A percentile compares a stretch with the other conserved stretches of the same genome.
Conservation (phyloP, 2,113 vertebrate genomes). For the Cavia porcellus region DNA sequence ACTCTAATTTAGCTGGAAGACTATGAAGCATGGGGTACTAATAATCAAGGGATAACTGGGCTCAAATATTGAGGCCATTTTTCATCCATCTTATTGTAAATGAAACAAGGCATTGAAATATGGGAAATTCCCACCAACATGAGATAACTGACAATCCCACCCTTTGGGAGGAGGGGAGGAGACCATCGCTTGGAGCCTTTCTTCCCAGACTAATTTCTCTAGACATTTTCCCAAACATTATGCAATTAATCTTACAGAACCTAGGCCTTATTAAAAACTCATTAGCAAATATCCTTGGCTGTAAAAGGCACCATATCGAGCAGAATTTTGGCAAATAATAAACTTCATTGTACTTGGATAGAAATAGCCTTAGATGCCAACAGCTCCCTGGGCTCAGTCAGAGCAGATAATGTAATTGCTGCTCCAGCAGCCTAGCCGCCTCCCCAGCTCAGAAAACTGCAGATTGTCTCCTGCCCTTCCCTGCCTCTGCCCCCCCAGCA, state of each 20-base stretch:
- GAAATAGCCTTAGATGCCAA: conserved; percentile 71
- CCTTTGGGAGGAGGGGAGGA: neutral
- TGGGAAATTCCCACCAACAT: neutral
- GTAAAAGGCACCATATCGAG: conserved; percentile 74
- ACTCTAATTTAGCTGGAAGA: conserved; percentile 44
- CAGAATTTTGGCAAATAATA: conserved; percentile 76
- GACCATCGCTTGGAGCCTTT: conserved; percentile 55
- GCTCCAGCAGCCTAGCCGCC: conserved; percentile 27
- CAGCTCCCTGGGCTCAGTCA: conserved; percentile 11
- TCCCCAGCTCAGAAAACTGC: neutral
- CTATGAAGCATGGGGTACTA: neutral
- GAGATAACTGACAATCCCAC: conserved; percentile 2
- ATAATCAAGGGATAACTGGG: conserved; percentile 31
- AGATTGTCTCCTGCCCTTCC: neutral
- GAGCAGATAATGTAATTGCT: conserved; percentile 52
- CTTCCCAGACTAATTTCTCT: conserved; percentile 67
- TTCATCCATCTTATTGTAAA: conserved; percentile 54
- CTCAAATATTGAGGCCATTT: conserved; percentile 59
- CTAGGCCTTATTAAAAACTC: conserved; percentile 77
- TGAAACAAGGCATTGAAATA: conserved; percentile 65
- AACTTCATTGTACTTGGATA: conserved; percentile 61
- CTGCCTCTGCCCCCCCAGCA: neutral
- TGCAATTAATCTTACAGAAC: conserved; percentile 74
- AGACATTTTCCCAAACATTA: conserved; percentile 64
- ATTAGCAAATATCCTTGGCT: conserved; percentile 77